Evolutionary conservation across 2,888 invertebrate species (phyloP).

Genomic region (Psylliodes chrysocephalus): DNA sequence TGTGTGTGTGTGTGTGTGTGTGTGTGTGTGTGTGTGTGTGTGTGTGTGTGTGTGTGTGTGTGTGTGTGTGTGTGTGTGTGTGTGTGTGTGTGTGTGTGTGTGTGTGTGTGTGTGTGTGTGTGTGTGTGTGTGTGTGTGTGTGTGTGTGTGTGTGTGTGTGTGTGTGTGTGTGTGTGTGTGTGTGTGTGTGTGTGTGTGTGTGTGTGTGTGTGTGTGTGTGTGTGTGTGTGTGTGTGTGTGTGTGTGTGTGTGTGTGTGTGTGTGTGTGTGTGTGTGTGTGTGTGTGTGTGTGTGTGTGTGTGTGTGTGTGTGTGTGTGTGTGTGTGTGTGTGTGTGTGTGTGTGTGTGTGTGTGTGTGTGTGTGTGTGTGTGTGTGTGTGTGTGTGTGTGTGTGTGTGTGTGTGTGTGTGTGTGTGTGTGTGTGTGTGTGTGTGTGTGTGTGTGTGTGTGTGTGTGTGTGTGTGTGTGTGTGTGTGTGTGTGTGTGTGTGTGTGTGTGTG

Average conservation of each 20-base stretch:
- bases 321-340: background rate
- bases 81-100: background rate
- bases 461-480: slow-evolving; percentile 15
- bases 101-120: background rate
- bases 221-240: background rate
- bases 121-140: background rate
- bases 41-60: background rate
- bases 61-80: background rate
- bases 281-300: background rate
- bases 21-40: background rate
- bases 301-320: background rate
- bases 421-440: slow-evolving; percentile 15
- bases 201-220: background rate
- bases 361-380: background rate
- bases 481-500: slow-evolving; percentile 15
- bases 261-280: background rate
- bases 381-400: background rate
- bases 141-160: background rate
- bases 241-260: background rate
- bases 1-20: slow-evolving; percentile 1
- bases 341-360: background rate
- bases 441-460: slow-evolving; percentile 15
- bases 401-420: background rate
- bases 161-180: background rate
- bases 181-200: background rate